Conservation (phyloP, 2,797 vertebrate species). For the Myotis planiceps region DNA sequence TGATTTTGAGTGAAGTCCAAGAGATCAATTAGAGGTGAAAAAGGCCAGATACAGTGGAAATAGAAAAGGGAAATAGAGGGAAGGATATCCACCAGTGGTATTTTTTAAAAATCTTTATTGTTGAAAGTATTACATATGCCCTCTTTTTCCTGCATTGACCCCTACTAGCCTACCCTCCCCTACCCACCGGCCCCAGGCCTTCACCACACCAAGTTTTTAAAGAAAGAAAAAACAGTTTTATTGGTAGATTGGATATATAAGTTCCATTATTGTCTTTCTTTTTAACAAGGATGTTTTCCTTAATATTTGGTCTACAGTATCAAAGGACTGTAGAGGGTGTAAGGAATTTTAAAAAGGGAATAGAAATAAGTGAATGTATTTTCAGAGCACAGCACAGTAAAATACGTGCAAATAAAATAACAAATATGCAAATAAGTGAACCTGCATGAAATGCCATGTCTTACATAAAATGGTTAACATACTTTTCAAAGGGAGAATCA, state of each 20-base stretch:
- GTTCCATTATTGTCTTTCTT: background rate
- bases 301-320: background rate
- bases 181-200: too few species aligned
- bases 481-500: constrained; percentile 44
- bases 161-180: too few species aligned
- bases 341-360: constrained; percentile 34
- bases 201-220: background rate
- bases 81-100: background rate
- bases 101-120: too few species aligned
- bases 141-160: too few species aligned
- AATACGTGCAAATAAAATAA: constrained; percentile 73
- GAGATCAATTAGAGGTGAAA: background rate
- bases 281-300: background rate
- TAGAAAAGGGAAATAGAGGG: background rate
- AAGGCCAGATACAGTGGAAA: background rate
- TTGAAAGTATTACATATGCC: too few species aligned
- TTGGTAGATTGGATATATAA: background rate
- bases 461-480: constrained; percentile 58
- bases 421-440: constrained; percentile 69
- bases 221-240: background rate
- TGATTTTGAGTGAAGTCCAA: background rate
- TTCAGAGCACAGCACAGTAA: constrained; percentile 38
- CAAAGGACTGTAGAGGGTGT: background rate
- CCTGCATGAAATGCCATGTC: constrained; percentile 61
- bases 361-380: constrained; percentile 50